Conservation (phyloP, 2,888 invertebrate species). For the Ceramica pisi region DNA sequence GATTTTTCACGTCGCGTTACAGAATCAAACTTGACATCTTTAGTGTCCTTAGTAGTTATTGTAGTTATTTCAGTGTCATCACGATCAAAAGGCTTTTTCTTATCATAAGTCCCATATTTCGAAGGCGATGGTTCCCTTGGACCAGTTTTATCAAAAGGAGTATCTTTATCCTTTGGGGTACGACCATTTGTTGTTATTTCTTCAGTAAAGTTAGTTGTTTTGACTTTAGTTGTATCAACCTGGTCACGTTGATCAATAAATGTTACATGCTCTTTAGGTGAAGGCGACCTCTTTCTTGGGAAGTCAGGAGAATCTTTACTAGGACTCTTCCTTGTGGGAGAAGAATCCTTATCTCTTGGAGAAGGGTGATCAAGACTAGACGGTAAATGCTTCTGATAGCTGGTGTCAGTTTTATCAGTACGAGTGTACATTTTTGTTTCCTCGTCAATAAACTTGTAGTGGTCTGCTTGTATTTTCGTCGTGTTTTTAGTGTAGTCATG, state of each 20-base stretch:
- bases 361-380: constrained; percentile 25
- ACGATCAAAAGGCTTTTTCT: constrained; percentile 64
- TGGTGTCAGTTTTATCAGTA: constrained; percentile 65
- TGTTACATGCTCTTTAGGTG: constrained; percentile 74
- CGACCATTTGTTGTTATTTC: constrained; percentile 43
- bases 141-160: constrained; percentile 41
- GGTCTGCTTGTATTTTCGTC: constrained; percentile 76
- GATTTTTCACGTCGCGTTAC: constrained; percentile 66
- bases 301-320: constrained; percentile 65
- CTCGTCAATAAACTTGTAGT: constrained; percentile 84
- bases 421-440: constrained; percentile 84
- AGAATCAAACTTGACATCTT: constrained; percentile 67
- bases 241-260: constrained; percentile 65
- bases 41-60: constrained; percentile 56
- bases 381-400: constrained; percentile 41
- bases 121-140: constrained; percentile 67
- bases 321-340: constrained; percentile 68
- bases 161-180: constrained; percentile 38
- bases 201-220: constrained; percentile 55
- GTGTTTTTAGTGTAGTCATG: constrained; percentile 57
- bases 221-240: constrained; percentile 56
- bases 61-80: constrained; percentile 44
- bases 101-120: constrained; percentile 73
- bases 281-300: constrained; percentile 71
- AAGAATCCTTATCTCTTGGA: constrained; percentile 60